Base-by-base conservation (phyloP, 1,140 invertebrate species). In the Cephus cinctus region DNA sequence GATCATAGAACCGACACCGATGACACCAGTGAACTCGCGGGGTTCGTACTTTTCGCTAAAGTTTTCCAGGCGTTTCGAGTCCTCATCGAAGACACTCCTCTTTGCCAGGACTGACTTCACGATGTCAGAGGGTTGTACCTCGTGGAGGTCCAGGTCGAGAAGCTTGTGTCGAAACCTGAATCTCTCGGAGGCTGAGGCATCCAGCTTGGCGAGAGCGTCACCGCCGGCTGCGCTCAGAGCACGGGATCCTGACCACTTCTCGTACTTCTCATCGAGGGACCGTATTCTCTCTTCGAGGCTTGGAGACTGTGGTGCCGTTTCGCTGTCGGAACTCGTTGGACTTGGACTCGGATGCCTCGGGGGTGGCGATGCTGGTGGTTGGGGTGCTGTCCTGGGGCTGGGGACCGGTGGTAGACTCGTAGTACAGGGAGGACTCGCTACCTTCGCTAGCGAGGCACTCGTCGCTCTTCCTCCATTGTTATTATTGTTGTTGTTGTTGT, bases 1-100 rank as follows among this genome's bases (percentile, higher is more conserved):
- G 41, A 74, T 63, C 57, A 70, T 59, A 25, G 69, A 54, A 43
- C 71, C 56, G 36, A 73, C 57, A 22, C 63, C 61, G 12, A 67
- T 63, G n/a, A 73, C 63, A 12, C 73, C 69, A 20, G 70, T 79
- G 56, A 83, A 84, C 44, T 83, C 83, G 45, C 80, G 81, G 20
- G 87, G 87, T 71, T 92, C 89, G 65, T 92, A 92, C 72, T 93
- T 92, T 57, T 94, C 86, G 59, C 86, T 83, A 56, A 90, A 85
- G 60, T 94, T 93, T 71, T 97, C 94, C 14, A 98, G 77, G 6
- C 96, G 80, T 67, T 96, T 94, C 9, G 88, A 87, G 69, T 98
- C 95, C 71, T 97, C 94, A 67, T 98, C 95, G 69, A 98, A 96
- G 8, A 98, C 92, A 41, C 91, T 95, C 39, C 88, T 85, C 65